Evolutionary conservation across 2,888 invertebrate species (phyloP).

Genomic region (Metalampra italica): DNA sequence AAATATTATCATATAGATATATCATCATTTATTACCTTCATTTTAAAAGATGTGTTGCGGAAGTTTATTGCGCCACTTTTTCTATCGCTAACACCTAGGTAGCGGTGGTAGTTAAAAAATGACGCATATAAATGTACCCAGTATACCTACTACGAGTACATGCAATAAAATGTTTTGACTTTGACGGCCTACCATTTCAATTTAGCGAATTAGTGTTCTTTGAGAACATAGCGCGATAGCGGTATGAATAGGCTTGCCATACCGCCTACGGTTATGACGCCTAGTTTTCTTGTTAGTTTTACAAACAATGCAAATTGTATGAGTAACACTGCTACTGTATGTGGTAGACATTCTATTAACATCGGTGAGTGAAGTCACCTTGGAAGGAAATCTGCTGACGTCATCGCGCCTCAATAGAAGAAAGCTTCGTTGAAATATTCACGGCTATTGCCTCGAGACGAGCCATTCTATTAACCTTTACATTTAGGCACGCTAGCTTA

Average conservation of each 20-base stretch:
- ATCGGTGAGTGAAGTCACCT: slow-evolving; percentile 1
- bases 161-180: too few relatives aligned
- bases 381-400: slow-evolving; percentile 33
- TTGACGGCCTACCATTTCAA: too few relatives aligned
- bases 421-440: slow-evolving; percentile 52
- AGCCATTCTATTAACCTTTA: slow-evolving; percentile 45
- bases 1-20: too few relatives aligned
- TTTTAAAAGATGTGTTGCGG: too few relatives aligned
- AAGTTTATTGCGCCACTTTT: too few relatives aligned
- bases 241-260: not conserved
- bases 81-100: too few relatives aligned
- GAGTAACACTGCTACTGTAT: not conserved
- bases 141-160: too few relatives aligned
- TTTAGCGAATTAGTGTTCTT: too few relatives aligned
- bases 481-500: slow-evolving; percentile 28
- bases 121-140: too few relatives aligned
- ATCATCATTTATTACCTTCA: too few relatives aligned
- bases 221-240: not conserved
- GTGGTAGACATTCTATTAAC: not conserved
- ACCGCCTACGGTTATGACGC: not conserved
- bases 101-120: too few relatives aligned
- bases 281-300: not conserved
- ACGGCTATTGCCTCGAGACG: slow-evolving; percentile 41
- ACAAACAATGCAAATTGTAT: not conserved
- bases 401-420: slow-evolving; percentile 36